Conservation (phyloP, 2,113 vertebrate species). For the Casuarius casuarius region DNA sequence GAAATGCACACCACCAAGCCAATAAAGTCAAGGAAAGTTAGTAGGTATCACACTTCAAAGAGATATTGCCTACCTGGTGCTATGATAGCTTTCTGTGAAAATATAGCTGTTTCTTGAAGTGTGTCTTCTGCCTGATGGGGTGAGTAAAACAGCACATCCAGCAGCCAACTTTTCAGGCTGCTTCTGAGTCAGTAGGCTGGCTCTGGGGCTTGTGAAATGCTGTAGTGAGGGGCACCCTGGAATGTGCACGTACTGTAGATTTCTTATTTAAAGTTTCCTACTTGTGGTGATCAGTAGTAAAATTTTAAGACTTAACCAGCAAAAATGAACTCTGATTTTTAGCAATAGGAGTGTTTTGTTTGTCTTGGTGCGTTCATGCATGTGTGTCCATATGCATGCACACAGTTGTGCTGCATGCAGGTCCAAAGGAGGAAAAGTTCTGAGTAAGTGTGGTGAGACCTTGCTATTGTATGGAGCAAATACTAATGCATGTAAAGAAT, state of each 20-base stretch:
- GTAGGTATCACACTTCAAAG: rapidly evolving
- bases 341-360: background rate
- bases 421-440: rapidly evolving
- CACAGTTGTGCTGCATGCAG: rapidly evolving
- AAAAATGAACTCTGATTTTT: background rate
- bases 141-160: background rate
- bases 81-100: background rate
- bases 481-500: background rate
- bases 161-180: background rate
- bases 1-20: background rate
- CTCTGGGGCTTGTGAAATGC: rapidly evolving
- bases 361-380: background rate
- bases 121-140: rapidly evolving
- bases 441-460: rapidly evolving
- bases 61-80: background rate
- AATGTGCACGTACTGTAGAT: background rate
- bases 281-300: background rate
- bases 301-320: background rate
- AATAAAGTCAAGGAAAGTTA: background rate
- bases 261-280: background rate
- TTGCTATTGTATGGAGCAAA: background rate
- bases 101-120: background rate
- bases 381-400: rapidly evolving
- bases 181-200: background rate
- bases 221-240: rapidly evolving